Base-by-base conservation (phyloP, 1,140 invertebrate species). In the Doryteuthis pealeii region DNA sequence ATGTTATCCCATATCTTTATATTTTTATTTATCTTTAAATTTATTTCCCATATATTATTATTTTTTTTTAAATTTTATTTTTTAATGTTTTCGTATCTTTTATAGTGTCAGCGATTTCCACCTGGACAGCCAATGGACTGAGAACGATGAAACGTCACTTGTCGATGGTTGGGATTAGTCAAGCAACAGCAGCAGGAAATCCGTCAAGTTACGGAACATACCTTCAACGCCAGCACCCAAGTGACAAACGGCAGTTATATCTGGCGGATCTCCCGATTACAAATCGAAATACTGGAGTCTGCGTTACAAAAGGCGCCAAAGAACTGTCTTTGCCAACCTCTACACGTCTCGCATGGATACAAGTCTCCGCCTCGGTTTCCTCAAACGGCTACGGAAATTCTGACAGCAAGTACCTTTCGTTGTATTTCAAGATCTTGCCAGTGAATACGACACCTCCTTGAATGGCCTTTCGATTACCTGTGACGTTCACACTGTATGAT, bases 391-490 rank as follows among this genome's bases (percentile, higher is more conserved):
- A 98, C 83, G 96, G 96, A 15, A 94, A 95, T 5, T 96, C 96
- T 30, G 95, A 97, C 86, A 93, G 93, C 4, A 94, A 93, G 76
- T 96, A 97, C 86, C 91, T 98, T 76, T 97, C 96, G 0, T 92
- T 97, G 32, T 98, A 98, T 88, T 96, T 98, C 74, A 96, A 96
- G 87, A 93, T 98, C 67, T 88, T 98, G 62, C 95, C 94, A 96
- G 96, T 3, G 96, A 98, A 82, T 98, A 95, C 87, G 96, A 98
- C 87, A 94, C 0, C 90, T 98, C 6, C 89, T 98, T 0, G 92
- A 94, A 78, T 98, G 96, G 96, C 96, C 96, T 98, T 98, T 88
- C 92, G 93, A 4, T 94, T 97, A 86, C 94, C 94, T 0, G 94
- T 98, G 2, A 94, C 95, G 0, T 97, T 98, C 87, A 96, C 95